Percentiles rank a stretch among this genome's conserved stretches.
These are phyloP conservation scores for Alca torda DNA, from an alignment of 2,797 vertebrate genomes.

Conservation along the genomic window DNA sequence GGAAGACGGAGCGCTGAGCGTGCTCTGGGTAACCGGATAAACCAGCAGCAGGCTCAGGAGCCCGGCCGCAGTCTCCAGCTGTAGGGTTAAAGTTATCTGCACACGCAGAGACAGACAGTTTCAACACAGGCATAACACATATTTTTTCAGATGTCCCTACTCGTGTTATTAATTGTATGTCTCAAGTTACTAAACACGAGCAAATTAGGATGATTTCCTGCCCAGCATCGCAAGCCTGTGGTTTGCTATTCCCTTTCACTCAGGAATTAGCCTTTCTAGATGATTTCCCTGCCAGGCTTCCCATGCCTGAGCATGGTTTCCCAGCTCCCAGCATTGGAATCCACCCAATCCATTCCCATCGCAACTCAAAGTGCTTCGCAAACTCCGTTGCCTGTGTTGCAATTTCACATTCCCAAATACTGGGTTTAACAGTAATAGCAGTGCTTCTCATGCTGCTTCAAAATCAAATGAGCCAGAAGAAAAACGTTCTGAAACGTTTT, in stretches of 20 bases:
- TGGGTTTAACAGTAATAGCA: neutral
- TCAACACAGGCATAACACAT: neutral
- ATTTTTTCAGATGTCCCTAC: neutral
- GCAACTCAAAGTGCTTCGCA: neutral
- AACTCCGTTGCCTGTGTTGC: neutral
- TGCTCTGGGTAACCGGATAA: neutral
- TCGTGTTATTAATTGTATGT: neutral
- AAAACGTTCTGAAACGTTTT: neutral
- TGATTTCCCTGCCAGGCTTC: neutral
- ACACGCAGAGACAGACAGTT: rapidly evolving
- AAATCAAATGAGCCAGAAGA: conserved; percentile 16
- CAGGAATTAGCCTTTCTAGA: neutral
- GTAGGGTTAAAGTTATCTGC: rapidly evolving
- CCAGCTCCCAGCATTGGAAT: neutral
- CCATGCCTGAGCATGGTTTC: neutral
- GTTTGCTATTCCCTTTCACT: neutral
- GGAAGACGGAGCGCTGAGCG: rapidly evolving
- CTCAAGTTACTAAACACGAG: neutral
- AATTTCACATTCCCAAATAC: neutral
- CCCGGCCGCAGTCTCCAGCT: neutral
- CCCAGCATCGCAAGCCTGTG: neutral
- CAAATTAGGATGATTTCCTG: neutral
- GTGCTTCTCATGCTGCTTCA: neutral
- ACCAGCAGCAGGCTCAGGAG: neutral
- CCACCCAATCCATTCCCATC: neutral